phyloP scores from a whole-genome alignment of 2,797 vertebrate species.

The Smutsia temminckii region DNA sequence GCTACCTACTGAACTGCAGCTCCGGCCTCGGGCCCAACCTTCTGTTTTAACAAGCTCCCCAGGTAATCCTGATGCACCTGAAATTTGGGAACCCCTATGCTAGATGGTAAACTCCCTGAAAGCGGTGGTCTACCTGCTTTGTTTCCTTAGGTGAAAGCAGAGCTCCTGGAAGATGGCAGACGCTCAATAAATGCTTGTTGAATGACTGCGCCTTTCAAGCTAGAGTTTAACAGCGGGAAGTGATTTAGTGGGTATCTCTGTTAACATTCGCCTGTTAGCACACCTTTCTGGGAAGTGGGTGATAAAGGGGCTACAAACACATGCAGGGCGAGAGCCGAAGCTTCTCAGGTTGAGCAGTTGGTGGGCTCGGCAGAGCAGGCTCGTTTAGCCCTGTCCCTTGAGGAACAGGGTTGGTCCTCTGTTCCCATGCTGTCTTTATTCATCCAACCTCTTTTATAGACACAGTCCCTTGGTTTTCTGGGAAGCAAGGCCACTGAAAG shows the following conservation, averaged over 20 bases:
- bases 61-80: neutral
- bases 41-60: neutral
- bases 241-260: neutral
- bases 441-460: neutral
- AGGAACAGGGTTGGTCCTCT: neutral
- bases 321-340: accelerated
- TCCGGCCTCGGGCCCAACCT: neutral
- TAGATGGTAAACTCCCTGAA: neutral
- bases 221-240: neutral
- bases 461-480: neutral
- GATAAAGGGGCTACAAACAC: neutral
- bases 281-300: neutral
- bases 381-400: neutral
- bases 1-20: neutral
- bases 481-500: neutral
- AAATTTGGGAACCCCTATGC: neutral
- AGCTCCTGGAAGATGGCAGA: neutral
- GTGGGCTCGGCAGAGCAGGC: too few relatives aligned
- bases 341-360: neutral
- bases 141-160: neutral
- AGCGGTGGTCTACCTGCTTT: neutral
- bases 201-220: neutral
- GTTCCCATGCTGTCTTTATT: neutral
- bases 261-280: too few relatives aligned
- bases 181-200: neutral